Base-by-base conservation (phyloP, 2,888 invertebrate genomes). In the Neocrepidodera transversa region DNA sequence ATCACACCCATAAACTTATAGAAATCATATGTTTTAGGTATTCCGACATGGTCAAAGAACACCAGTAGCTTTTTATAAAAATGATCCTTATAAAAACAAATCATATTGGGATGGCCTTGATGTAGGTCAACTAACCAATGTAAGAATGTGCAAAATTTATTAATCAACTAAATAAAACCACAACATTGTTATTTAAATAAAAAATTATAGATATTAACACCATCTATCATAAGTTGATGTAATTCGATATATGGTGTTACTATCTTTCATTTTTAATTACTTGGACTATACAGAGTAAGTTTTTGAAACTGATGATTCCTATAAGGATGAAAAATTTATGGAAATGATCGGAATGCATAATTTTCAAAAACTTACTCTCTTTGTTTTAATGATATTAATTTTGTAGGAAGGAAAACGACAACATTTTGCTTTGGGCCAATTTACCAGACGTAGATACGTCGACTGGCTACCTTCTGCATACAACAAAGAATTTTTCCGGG, bases 351-450 rank as follows among this genome's bases (percentile, higher is more conserved):
- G n/a, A n/a, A n/a, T n/a, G n/a, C n/a, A n/a, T n/a, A n/a, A n/a
- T n/a, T n/a, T n/a, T n/a, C n/a, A n/a, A n/a, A n/a, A n/a, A n/a
- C n/a, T n/a, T n/a, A n/a, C n/a, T n/a, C n/a, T n/a, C n/a, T n/a
- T n/a, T n/a, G n/a, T n/a, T n/a, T n/a, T 45, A 7, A 14, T 26
- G 7, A 5, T 43, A 14, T 26, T 26, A 14, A 7, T 11, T 0
- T 10, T 36, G 26, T 10, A 53, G 53, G 23, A 17, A 17, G 93
- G 93, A 8, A 90, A 89, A 77, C 77, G 78, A 63, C 89, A 91
- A 70, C 90, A 92, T 61, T 88, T 85, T 71, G 78, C 82, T 6
- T 79, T 93, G 2, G 93, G 93, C 1, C 78, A 85, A 73, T 92
- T 86, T 86, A 74, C 93, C 1, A 80, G 90, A 17, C 77, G 82